A percentile compares a stretch with the other conserved stretches of the same genome.
Conservation (phyloP, 2,113 vertebrate species). For the Heterocephalus glaber region DNA sequence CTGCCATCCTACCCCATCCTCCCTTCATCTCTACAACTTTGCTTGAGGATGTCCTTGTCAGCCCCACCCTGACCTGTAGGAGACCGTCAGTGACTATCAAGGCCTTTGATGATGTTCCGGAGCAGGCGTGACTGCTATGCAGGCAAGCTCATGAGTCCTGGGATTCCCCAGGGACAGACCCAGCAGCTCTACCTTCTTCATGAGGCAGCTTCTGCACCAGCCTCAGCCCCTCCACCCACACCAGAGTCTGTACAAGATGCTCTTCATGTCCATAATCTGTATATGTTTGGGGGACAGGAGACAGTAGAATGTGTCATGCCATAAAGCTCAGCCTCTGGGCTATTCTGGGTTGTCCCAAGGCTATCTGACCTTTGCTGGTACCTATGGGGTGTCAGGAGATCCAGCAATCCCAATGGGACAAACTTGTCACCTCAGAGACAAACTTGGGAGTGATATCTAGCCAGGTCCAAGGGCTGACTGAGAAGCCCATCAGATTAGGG, state of each 20-base stretch:
- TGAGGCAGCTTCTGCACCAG: neutral
- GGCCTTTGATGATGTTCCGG: neutral
- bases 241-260: neutral
- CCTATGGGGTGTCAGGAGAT: neutral
- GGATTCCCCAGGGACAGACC: neutral
- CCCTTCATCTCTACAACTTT: neutral
- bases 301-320: neutral
- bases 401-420: neutral
- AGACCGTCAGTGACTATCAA: neutral
- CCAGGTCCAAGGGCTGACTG: neutral
- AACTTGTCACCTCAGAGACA: neutral
- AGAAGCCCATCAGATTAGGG: neutral
- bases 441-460: neutral
- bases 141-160: neutral
- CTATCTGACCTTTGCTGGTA: neutral
- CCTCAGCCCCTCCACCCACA: neutral
- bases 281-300: neutral
- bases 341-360: neutral
- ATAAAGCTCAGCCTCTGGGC: neutral
- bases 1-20: neutral
- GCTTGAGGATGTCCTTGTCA: neutral
- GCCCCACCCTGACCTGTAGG: neutral
- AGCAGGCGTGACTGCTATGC: neutral
- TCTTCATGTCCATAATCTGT: neutral
- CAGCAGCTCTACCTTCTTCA: neutral